Conservation (phyloP, 2,888 invertebrate genomes). For the Yponomeuta evonymella region DNA sequence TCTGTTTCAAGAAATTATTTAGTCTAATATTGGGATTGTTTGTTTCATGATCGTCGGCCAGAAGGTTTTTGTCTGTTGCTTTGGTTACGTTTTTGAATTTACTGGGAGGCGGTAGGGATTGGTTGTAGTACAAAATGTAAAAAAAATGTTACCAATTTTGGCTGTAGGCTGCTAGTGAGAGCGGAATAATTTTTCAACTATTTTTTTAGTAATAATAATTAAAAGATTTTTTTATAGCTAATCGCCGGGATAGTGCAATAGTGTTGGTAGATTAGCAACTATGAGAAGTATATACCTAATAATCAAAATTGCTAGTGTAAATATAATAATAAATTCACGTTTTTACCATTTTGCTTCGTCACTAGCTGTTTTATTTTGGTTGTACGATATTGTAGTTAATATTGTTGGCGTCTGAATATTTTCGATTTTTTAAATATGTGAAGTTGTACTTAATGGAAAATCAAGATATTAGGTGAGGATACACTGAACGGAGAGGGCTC, state of each 20-base stretch:
- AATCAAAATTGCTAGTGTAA: conserved; percentile 48
- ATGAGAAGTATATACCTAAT: conserved; percentile 30
- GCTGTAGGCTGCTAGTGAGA: conserved; percentile 42
- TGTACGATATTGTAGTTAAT: conserved; percentile 3
- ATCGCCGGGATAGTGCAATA: conserved; percentile 74
- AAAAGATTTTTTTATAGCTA: conserved; percentile 44
- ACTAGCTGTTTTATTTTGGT: neutral
- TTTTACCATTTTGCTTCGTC: conserved; percentile 37
- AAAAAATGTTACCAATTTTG: conserved; percentile 50
- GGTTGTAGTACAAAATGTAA: conserved; percentile 47
- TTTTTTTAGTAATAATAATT: conserved; percentile 21
- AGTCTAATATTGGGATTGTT: no score
- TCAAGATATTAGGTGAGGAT: conserved; percentile 7
- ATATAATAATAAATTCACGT: conserved; percentile 37
- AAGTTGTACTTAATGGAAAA: conserved; percentile 8
- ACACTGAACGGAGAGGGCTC: conserved; percentile 9
- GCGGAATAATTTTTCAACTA: conserved; percentile 14
- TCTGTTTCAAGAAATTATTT: neutral
- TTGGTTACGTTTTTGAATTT: conserved; percentile 19
- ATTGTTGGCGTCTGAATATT: neutral
- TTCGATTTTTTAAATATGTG: conserved; percentile 8
- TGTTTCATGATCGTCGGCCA: neutral
- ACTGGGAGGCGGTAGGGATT: conserved; percentile 52
- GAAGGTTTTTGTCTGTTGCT: conserved; percentile 6
- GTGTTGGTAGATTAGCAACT: conserved; percentile 51